Conservation (phyloP, 2,888 invertebrate genomes). For the Pristionchus entomophagus region DNA sequence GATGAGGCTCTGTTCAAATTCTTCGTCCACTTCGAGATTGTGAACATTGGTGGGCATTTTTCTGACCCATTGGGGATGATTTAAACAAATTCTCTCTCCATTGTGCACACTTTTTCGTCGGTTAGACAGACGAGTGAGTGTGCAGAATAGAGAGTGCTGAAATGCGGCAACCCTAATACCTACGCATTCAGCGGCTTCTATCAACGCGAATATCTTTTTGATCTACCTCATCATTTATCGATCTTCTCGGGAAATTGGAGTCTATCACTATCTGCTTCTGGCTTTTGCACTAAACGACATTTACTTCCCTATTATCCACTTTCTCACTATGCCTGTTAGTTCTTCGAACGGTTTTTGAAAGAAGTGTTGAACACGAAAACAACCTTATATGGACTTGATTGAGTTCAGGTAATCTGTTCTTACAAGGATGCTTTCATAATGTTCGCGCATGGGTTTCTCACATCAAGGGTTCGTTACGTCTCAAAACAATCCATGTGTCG, state of each 20-base stretch:
- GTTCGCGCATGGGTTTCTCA: not conserved
- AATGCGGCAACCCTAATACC: not conserved
- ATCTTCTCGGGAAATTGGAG: not conserved
- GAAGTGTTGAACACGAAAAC: too few relatives aligned
- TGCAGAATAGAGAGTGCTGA: too few relatives aligned
- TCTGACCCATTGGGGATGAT: not conserved
- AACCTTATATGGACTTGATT: too few relatives aligned
- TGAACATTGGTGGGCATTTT: not conserved
- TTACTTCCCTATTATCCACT: not conserved
- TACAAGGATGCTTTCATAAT: slow-evolving; percentile 3
- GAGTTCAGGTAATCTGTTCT: slow-evolving; percentile 9
- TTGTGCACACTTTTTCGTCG: too few relatives aligned
- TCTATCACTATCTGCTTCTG: not conserved
- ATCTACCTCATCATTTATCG: not conserved
- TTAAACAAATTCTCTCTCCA: not conserved
- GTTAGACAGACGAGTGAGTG: too few relatives aligned
- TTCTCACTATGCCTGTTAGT: not conserved
- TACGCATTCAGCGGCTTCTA: too few relatives aligned
- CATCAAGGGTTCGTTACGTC: not conserved
- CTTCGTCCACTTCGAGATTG: not conserved
- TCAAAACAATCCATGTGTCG: too few relatives aligned
- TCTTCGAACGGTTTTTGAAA: too few relatives aligned
- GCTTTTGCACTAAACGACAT: not conserved
- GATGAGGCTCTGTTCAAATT: not conserved
- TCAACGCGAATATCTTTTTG: not conserved